Evolutionary conservation across 2,113 vertebrate genomes (phyloP).

Genomic region (Aplodontia rufa): DNA sequence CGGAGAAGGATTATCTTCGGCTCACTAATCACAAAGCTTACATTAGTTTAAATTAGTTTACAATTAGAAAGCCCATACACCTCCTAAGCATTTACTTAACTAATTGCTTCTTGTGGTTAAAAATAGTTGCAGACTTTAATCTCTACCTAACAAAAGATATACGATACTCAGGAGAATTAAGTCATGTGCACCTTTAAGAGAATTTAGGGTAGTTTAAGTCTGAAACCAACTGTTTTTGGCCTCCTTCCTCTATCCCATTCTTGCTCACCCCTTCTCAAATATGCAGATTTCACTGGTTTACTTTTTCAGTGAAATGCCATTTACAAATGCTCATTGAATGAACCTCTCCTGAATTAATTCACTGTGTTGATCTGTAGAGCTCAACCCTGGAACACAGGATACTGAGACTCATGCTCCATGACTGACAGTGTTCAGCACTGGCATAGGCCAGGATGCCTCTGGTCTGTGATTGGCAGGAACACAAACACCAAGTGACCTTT

Average conservation of each 20-base stretch:
- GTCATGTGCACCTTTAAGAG: background rate
- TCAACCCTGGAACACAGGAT: background rate
- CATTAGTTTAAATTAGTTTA: background rate
- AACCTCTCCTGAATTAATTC: background rate
- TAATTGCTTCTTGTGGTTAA: background rate
- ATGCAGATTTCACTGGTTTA: background rate
- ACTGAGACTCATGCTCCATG: background rate
- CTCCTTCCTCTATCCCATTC: background rate
- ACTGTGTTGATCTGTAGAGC: background rate
- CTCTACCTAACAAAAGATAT: background rate
- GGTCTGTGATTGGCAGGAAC: background rate
- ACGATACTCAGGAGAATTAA: background rate
- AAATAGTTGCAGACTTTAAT: background rate
- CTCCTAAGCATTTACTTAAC: slow-evolving; percentile 24
- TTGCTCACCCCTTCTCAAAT: background rate
- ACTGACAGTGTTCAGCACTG: background rate
- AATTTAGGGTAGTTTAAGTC: background rate
- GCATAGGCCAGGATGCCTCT: background rate
- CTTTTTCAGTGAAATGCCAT: background rate
- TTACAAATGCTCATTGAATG: background rate
- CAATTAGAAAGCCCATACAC: background rate
- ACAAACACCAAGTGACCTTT: background rate
- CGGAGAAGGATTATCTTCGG: background rate
- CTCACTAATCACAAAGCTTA: background rate
- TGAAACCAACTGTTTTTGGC: background rate